Base-by-base conservation (phyloP, 2,113 vertebrate species). In the Accipiter virgatus region DNA sequence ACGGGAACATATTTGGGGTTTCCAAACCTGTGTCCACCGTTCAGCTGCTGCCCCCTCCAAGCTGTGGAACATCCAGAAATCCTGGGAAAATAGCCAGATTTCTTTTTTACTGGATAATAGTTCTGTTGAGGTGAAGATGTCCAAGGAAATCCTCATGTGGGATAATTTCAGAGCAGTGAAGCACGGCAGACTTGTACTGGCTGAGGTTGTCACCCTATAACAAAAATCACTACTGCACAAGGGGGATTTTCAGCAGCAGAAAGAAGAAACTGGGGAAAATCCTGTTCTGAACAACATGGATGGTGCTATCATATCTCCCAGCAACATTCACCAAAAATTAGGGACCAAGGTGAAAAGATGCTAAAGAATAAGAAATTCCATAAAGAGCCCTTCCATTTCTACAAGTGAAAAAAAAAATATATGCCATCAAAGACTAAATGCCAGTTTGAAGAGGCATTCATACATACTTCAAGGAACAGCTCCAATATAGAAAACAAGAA, bases 401-500 rank as follows among this genome's bases (percentile, higher is more conserved):
- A 13, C 36, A 20, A 73, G 42, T 25, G 22, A 61, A 79, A 81
- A 81, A 81, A 40, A n/a, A 92, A 88, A 84, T 34, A 15, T 7
- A 62, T 74, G 77, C 81, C 95, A 77, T 48, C 94, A 93, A 87
- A 95, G 88, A 96, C 91, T 75, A 96, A 97, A 95, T 87, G 91
- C 78, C 59, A 31, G 73, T 83, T 94, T 91, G 53, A 91, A 90
- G 93, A 91, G 75, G 45, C 83, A 73, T 95, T 95, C 91, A 85
- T 74, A 67, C 2, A 5, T 73, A 94, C 95, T 97, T 97, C 95
- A 97, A 96, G 91, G 93, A 94, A 38, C 25, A 79, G 62, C 62
- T 95, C 73, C 91, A 91, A 94, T 77, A 53, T 6, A 95, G 89
- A 87, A 94, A 96, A 94, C 81, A 93, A 96, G 93, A 96, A 96